phyloP scores from a whole-genome alignment of 2,797 vertebrate species.

The Linurgus olivaceus region DNA sequence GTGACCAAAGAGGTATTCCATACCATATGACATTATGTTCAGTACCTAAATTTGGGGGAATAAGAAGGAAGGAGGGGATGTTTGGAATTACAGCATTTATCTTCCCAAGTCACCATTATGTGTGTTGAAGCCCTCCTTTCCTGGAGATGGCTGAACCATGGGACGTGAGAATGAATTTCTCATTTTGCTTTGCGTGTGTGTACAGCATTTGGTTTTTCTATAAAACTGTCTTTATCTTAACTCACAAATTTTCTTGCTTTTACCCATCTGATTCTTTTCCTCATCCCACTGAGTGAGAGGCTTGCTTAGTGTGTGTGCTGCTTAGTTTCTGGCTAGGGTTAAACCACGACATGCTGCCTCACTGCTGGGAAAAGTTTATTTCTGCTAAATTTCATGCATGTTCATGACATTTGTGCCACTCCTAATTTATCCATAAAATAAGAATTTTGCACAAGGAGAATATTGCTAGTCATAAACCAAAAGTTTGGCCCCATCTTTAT shows the following conservation, averaged over 20 bases:
- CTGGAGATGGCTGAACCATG: neutral
- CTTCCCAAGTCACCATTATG: neutral
- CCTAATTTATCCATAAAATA: conserved; percentile 42
- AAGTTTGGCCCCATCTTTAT: conserved; percentile 68
- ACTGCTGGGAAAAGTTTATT: conserved; percentile 9
- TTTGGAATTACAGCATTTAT: neutral
- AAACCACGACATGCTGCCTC: neutral
- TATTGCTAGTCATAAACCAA: conserved; percentile 36
- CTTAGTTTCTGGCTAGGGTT: neutral
- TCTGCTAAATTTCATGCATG: conserved; percentile 26
- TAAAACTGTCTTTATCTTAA: neutral
- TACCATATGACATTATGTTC: neutral
- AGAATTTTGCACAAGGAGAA: conserved; percentile 49
- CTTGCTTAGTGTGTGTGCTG: neutral
- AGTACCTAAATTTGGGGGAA: neutral
- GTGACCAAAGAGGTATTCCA: neutral
- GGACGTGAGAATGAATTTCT: neutral
- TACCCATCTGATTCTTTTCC: neutral
- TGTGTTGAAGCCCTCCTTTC: neutral
- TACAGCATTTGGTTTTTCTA: neutral
- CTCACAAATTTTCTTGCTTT: neutral
- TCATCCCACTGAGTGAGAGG: neutral
- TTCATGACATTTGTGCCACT: neutral
- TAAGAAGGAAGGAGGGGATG: neutral
- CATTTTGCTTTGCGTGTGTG: neutral